phyloP scores from a whole-genome alignment of 2,113 vertebrate genomes.

The Haplochromis burtoni region DNA sequence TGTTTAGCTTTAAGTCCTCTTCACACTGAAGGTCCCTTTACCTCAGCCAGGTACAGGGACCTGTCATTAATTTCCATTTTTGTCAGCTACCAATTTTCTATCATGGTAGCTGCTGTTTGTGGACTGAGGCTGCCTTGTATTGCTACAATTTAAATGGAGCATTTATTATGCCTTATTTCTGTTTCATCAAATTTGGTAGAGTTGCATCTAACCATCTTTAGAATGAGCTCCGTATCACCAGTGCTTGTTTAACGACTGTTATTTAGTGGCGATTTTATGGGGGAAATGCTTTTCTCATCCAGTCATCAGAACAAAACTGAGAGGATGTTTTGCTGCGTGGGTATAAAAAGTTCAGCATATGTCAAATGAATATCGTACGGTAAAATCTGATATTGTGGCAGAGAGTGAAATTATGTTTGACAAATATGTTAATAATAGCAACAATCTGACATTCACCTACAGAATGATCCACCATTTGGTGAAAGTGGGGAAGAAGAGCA shows the following conservation, averaged over 20 bases:
- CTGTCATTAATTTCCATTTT: background rate
- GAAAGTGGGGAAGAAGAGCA: background rate
- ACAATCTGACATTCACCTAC: background rate
- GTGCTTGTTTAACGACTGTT: background rate
- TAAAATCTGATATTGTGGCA: background rate
- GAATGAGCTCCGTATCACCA: background rate
- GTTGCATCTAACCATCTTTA: background rate
- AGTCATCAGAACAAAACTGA: background rate
- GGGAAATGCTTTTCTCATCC: background rate
- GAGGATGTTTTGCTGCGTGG: background rate
- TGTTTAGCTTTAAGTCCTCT: background rate
- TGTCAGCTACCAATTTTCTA: background rate
- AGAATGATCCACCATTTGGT: fast-evolving
- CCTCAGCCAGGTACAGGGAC: background rate
- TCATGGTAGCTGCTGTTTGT: background rate
- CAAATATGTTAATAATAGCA: background rate
- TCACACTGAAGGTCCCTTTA: background rate
- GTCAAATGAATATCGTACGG: background rate
- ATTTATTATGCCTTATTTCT: background rate
- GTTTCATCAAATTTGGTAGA: background rate
- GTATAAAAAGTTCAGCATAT: background rate
- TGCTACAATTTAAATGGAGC: background rate
- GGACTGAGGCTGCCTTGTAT: background rate
- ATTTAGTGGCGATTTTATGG: background rate
- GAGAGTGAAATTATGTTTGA: background rate